Evolutionary conservation across 2,888 invertebrate genomes (phyloP), one percentile per base, ranked within the genome.

Genomic region (Quadroppia sp.): DNA sequence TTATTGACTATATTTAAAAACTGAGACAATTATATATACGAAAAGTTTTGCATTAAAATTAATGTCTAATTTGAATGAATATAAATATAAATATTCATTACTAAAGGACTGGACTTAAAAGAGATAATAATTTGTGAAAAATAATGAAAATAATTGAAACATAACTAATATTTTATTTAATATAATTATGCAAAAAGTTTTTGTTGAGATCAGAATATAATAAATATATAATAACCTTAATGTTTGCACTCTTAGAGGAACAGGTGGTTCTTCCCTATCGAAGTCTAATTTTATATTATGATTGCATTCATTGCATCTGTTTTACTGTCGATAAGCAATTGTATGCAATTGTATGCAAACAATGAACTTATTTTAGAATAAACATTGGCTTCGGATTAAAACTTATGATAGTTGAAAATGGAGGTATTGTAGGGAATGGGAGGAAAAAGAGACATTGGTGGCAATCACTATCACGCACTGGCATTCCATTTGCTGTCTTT

Each of bases 241-340:
- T 15, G 23, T 53, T n/a, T 23, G 53, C 23, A 20, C 23, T 23
- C 23, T 3, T 53, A 23, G 28, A 30, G 13, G 30, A 59, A 59
- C 59, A 59, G 59, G 59, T 59, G 59, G 59, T 59, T 59, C 30
- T 4, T 59, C 30, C 30, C 1, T 59, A 59, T 59, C 28, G 4
- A 59, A 28, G 23, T 59, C 17, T 30, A 59, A 30, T 28, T 59
- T 9, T 28, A 15, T 59, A 30, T 59, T 48, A 15, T 15, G 36
- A 15, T 48, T 53, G 4, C 53, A 53, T 53, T 53, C 3, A 20
- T 7, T 59, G 59, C 59, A 59, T 59, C 59, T 59, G 59, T 59
- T 59, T 30, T 59, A 4, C 1, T 59, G 59, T 9, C 59, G 59
- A 59, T 59, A 59, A 59, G 30, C 56, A 56, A 56, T 56, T 56